Evolutionary conservation across 2,888 invertebrate species (phyloP).

Genomic region (Malthinus flaveolus): DNA sequence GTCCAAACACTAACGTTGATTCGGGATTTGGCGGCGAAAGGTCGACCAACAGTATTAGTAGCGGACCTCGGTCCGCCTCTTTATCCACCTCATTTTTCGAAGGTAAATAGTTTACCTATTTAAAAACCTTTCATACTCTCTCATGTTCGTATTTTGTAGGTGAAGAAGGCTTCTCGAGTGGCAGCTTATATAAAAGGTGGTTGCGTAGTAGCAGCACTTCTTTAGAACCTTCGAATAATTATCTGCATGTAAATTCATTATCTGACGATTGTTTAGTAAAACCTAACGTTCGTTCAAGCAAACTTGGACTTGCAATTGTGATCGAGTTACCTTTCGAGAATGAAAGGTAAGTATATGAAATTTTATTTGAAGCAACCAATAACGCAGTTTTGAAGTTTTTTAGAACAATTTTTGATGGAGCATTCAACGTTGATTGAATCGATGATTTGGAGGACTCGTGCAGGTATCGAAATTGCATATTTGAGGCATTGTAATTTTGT

Average conservation of each 20-base stretch:
- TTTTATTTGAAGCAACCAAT: neutral
- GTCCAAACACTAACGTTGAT: slow-evolving; percentile 44
- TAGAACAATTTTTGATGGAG: slow-evolving; percentile 77
- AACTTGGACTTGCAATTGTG: slow-evolving; percentile 70
- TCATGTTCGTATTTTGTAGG: slow-evolving; percentile 9
- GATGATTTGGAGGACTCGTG: slow-evolving; percentile 70
- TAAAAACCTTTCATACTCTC: neutral
- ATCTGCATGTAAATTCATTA: slow-evolving; percentile 32
- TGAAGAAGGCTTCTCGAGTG: slow-evolving; percentile 46
- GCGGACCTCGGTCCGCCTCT: slow-evolving; percentile 39
- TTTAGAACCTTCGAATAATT: slow-evolving; percentile 52
- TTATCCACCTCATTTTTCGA: slow-evolving; percentile 12
- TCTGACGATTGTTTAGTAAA: slow-evolving; percentile 33
- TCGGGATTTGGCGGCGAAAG: slow-evolving; percentile 47
- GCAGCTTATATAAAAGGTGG: slow-evolving; percentile 60
- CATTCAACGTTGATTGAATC: slow-evolving; percentile 77
- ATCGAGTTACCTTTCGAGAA: slow-evolving; percentile 61
- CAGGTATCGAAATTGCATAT: slow-evolving; percentile 70
- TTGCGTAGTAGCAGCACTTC: slow-evolving; percentile 59
- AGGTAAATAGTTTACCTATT: slow-evolving; percentile 9
- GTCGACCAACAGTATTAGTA: slow-evolving; percentile 44
- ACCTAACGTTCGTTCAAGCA: slow-evolving; percentile 46
- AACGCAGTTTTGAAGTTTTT: slow-evolving; percentile 56
- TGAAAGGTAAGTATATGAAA: slow-evolving; percentile 55
- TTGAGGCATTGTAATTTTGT: slow-evolving; percentile 55